Percentiles rank a stretch among this genome's conserved stretches.
Evolutionary conservation across 2,888 invertebrate species (phyloP).

Genomic region (Silvanus unidentatus): DNA sequence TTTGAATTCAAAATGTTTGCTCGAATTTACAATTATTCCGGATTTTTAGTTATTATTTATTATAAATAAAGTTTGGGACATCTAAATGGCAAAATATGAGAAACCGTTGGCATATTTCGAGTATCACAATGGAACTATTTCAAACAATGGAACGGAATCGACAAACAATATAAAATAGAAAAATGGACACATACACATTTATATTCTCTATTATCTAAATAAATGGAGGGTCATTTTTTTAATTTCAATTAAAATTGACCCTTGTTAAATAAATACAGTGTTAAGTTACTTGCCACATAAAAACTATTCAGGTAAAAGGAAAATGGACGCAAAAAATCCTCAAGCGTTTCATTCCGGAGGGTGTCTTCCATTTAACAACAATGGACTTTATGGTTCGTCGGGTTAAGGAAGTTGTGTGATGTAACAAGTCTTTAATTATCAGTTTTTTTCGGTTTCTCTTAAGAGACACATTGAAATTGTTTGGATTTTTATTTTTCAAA

Average conservation of each 20-base stretch:
- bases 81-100: too few species aligned
- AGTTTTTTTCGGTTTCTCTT: too few species aligned
- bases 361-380: too few species aligned
- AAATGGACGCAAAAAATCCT: conserved; percentile 2
- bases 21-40: conserved; percentile 16
- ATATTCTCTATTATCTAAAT: conserved; percentile 5
- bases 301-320: not conserved
- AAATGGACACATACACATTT: conserved; percentile 20
- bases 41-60: too few species aligned
- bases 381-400: too few species aligned
- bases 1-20: conserved; percentile 42
- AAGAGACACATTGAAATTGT: too few species aligned
- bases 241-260: conserved; percentile 32
- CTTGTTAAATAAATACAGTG: conserved; percentile 31
- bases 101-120: too few species aligned
- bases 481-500: too few species aligned
- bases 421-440: too few species aligned
- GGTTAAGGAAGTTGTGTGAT: too few species aligned
- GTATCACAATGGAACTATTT: not conserved
- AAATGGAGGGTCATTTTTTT: conserved; percentile 25
- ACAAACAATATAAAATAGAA: conserved; percentile 17
- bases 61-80: too few species aligned
- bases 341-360: too few species aligned
- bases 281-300: conserved; percentile 26
- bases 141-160: conserved; percentile 1